Conservation (phyloP, 2,888 invertebrate genomes). For the Lycaena phlaeas region DNA sequence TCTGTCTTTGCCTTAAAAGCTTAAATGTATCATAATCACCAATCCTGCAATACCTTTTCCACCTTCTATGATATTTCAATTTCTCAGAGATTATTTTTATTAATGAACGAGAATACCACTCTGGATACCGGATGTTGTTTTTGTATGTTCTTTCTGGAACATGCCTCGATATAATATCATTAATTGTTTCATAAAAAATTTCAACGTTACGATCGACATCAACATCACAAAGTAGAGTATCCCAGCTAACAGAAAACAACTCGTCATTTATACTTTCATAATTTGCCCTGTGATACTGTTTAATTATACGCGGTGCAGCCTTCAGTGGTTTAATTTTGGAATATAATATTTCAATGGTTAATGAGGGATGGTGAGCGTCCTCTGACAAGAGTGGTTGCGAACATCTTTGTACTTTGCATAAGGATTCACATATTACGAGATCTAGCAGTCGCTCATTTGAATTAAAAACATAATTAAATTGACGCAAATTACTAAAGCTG, state of each 20-base stretch:
- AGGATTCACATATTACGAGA: not conserved
- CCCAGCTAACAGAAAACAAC: not conserved
- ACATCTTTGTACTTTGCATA: not conserved
- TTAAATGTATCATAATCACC: not conserved
- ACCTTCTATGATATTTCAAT: constrained; percentile 6
- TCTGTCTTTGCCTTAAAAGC: not conserved
- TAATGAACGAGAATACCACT: constrained; percentile 1
- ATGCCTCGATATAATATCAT: not conserved
- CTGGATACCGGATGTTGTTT: not conserved
- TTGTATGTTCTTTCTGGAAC: not conserved
- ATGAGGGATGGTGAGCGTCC: not conserved
- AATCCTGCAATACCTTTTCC: constrained; percentile 3
- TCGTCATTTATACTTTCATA: not conserved
- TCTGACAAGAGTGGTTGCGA: not conserved
- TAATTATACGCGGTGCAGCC: not conserved
- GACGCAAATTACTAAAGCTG: not conserved
- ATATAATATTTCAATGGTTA: not conserved
- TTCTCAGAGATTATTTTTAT: constrained; percentile 5
- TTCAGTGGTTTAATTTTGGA: not conserved
- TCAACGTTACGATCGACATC: not conserved
- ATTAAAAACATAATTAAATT: constrained; percentile 5
- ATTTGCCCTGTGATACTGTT: not conserved
- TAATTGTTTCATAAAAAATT: constrained; percentile 2
- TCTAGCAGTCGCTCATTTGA: not conserved
- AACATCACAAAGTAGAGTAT: not conserved